A percentile compares a stretch with the other conserved stretches of the same genome.
Conservation (phyloP, 2,888 invertebrate species). For the Agonopterix arenella region DNA sequence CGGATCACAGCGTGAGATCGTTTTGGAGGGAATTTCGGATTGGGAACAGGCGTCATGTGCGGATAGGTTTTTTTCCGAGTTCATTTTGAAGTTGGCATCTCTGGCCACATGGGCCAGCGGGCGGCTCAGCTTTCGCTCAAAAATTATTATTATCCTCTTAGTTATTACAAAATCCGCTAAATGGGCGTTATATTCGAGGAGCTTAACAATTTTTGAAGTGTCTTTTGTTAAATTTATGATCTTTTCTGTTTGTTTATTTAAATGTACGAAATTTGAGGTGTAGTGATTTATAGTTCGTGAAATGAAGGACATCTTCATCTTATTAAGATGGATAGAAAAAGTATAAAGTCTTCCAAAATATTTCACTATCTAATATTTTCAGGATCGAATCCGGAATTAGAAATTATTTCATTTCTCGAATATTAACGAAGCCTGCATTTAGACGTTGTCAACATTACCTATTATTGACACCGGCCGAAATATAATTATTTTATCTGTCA, state of each 20-base stretch:
- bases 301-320: too few species aligned
- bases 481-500: too few species aligned
- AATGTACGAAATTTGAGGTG: slow-evolving; percentile 30
- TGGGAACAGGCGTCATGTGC: slow-evolving; percentile 65
- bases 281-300: slow-evolving; percentile 2
- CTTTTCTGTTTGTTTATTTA: slow-evolving; percentile 43
- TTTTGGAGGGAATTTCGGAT: slow-evolving; percentile 69
- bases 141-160: slow-evolving; percentile 48
- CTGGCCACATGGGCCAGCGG: slow-evolving; percentile 39
- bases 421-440: too few species aligned
- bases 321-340: too few species aligned
- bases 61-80: slow-evolving; percentile 32
- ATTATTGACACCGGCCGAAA: too few species aligned
- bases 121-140: slow-evolving; percentile 33
- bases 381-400: too few species aligned
- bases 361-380: too few species aligned
- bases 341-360: too few species aligned
- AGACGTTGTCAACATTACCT: too few species aligned
- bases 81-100: slow-evolving; percentile 29
- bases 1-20: slow-evolving; percentile 69
- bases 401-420: too few species aligned
- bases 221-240: slow-evolving; percentile 32
- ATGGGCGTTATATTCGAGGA: slow-evolving; percentile 38
- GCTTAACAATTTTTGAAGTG: slow-evolving; percentile 29
- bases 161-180: slow-evolving; percentile 44